Conservation (phyloP, 2,797 vertebrate species). For the Melanotaenia pygmaea region DNA sequence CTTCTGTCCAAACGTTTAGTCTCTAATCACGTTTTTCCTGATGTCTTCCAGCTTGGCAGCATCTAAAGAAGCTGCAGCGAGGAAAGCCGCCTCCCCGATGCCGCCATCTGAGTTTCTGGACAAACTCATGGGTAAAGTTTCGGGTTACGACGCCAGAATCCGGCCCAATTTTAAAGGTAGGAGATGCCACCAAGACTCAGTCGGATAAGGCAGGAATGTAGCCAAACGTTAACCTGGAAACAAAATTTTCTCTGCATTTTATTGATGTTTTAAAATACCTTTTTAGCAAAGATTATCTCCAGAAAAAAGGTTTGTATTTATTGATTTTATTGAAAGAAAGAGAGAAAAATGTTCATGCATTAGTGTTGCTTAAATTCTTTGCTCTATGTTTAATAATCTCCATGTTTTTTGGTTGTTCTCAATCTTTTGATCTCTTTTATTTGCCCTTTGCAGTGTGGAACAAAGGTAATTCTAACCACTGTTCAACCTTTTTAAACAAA, state of each 20-base stretch:
- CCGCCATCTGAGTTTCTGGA: conserved; percentile 99
- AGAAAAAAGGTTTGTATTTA: conserved; percentile 69
- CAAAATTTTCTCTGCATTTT: conserved; percentile 43
- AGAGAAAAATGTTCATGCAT: neutral
- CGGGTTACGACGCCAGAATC: conserved; percentile 98
- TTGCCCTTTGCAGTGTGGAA: conserved; percentile 70
- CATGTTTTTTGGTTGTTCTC: conserved; percentile 61
- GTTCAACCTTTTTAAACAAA: conserved; percentile 40
- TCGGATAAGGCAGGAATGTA: conserved; percentile 80
- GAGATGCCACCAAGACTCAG: conserved; percentile 72
- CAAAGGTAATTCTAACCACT: conserved; percentile 77
- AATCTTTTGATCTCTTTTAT: conserved; percentile 71
- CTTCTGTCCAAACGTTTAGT: neutral
- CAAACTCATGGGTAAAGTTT: conserved; percentile 98
- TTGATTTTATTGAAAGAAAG: neutral
- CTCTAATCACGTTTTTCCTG: conserved; percentile 38
- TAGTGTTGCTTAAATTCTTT: conserved; percentile 22
- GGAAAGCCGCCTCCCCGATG: conserved; percentile 92
- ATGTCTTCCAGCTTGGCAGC: conserved; percentile 91
- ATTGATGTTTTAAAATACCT: conserved; percentile 42
- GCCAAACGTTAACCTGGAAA: conserved; percentile 62
- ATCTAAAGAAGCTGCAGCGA: conserved; percentile 95
- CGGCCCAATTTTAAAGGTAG: conserved; percentile 99
- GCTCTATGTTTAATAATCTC: conserved; percentile 44
- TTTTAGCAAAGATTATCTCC: conserved; percentile 37